Evolutionary conservation across 2,888 invertebrate species (phyloP), one percentile per base, ranked within the genome.

Genomic region (Callimorpha dominula): DNA sequence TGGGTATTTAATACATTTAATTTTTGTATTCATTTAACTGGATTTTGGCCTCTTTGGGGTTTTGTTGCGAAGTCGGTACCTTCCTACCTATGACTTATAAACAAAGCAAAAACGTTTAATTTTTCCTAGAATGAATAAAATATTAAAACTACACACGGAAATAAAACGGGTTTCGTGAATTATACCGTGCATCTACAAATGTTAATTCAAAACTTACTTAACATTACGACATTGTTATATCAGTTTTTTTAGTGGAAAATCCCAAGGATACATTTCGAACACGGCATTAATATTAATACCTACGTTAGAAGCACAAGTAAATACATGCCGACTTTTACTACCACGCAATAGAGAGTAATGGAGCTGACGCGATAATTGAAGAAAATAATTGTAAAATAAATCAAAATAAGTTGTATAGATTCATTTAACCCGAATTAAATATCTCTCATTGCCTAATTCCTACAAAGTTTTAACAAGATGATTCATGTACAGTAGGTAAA

Each of bases 121-220:
- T 7, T 60, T 60, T 31, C 31, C 50, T 50, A 31, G 5, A 12
- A 14, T 31, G 1, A 14, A 14, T 57, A n/a, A 20, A 20, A 12
- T 57, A 7, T 57, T 65, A 31, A 65, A 65, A 12, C 1, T 8
- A 49, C 50, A 50, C 40, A 15, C 31, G 65, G 65, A 65, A 65
- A 65, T 65, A 65, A 50, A 65, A 50, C 50, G 15, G 50, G 65
- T 65, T 65, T 50, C 9, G 40, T 65, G 40, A 65, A 65, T 50
- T 65, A 50, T 50, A 40, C 40, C 17, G 50, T 50, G 65, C 50
- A 65, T 65, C 46, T 31, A 15, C 31, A 31, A 31, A 31, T 65
- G 31, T 50, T 65, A 17, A 65, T 50, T 14, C 11, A 17, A 40
- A 65, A 40, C 65, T 9, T 65, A 65, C 31, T 40, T 46, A 31